These are phyloP conservation scores for Tenebrio molitor DNA, from an alignment of 1,140 invertebrate genomes.

Conservation along the genomic window DNA sequence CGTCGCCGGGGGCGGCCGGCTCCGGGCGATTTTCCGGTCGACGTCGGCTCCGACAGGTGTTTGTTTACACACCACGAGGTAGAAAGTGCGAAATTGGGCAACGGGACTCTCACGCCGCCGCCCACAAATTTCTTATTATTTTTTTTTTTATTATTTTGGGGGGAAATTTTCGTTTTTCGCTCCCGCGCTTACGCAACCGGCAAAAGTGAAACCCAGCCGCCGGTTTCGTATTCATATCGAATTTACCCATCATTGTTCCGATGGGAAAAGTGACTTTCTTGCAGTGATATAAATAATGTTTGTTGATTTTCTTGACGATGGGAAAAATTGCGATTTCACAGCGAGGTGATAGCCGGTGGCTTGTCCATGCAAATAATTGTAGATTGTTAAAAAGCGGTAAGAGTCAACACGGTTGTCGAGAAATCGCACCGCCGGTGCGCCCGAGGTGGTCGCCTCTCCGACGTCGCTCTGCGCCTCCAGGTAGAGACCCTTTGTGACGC, in stretches of 20 bases:
- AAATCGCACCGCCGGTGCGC: too few species aligned
- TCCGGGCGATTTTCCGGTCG: conserved; percentile 5
- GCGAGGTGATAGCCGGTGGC: background rate
- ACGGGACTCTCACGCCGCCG: too few species aligned
- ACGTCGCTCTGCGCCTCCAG: too few species aligned
- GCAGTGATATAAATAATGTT: conserved; percentile 5
- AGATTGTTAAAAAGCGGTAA: background rate
- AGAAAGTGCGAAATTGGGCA: conserved; percentile 1
- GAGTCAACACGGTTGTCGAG: background rate
- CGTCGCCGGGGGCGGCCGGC: background rate
- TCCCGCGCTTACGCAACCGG: too few species aligned
- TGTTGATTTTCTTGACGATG: background rate
- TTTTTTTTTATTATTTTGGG: too few species aligned
- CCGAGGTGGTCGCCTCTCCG: too few species aligned
- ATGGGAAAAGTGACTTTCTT: conserved; percentile 13
- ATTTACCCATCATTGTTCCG: conserved; percentile 12
- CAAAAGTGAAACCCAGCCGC: conserved; percentile 12
- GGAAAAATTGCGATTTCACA: background rate
- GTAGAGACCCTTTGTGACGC: too few species aligned
- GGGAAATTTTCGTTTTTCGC: too few species aligned
- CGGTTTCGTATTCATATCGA: background rate
- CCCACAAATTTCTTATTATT: too few species aligned
- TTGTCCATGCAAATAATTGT: background rate
- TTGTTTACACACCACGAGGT: background rate
- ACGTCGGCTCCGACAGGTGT: background rate